phyloP scores from a whole-genome alignment of 2,888 invertebrate species.

The Lordiphosa fenestrarum region DNA sequence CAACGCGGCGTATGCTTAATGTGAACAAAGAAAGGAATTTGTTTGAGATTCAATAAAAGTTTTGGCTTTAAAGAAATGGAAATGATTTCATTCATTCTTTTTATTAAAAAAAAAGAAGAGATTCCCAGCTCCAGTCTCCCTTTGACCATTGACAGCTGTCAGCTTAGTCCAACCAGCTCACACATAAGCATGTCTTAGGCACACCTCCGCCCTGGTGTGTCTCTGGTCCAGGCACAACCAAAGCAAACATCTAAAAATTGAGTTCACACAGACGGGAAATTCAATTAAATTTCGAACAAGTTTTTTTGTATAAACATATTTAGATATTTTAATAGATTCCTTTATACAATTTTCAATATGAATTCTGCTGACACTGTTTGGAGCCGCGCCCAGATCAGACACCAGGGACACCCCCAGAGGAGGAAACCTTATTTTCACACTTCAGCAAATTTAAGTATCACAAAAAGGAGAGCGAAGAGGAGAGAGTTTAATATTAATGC shows the following conservation, averaged over 20 bases:
- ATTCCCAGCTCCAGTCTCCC: no score
- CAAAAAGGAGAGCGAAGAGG: slow-evolving; percentile 14
- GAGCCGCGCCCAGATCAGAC: slow-evolving; percentile 1
- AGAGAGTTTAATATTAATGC: slow-evolving; percentile 22
- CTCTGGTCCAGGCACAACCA: slow-evolving; percentile 1
- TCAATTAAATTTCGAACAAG: slow-evolving; percentile 46
- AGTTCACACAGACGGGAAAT: slow-evolving; percentile 24
- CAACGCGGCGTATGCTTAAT: slow-evolving; percentile 5
- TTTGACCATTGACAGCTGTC: slow-evolving; percentile 36
- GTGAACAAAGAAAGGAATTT: no score
- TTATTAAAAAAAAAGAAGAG: no score
- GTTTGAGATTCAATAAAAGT: no score
- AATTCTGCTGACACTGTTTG: slow-evolving; percentile 1
- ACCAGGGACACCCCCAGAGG: background rate
- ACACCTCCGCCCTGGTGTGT: background rate
- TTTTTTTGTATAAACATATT: slow-evolving; percentile 29
- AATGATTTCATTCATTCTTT: no score
- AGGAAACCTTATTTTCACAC: slow-evolving; percentile 44
- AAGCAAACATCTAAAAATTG: slow-evolving; percentile 30
- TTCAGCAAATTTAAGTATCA: slow-evolving; percentile 42
- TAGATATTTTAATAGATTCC: slow-evolving; percentile 20
- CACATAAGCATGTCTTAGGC: slow-evolving; percentile 18
- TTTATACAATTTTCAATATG: slow-evolving; percentile 27
- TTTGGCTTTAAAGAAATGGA: no score
- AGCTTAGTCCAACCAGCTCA: slow-evolving; percentile 19